These are phyloP conservation scores for Rhabdomys dilectus DNA, from an alignment of 2,113 vertebrate species.

Conservation along the genomic window DNA sequence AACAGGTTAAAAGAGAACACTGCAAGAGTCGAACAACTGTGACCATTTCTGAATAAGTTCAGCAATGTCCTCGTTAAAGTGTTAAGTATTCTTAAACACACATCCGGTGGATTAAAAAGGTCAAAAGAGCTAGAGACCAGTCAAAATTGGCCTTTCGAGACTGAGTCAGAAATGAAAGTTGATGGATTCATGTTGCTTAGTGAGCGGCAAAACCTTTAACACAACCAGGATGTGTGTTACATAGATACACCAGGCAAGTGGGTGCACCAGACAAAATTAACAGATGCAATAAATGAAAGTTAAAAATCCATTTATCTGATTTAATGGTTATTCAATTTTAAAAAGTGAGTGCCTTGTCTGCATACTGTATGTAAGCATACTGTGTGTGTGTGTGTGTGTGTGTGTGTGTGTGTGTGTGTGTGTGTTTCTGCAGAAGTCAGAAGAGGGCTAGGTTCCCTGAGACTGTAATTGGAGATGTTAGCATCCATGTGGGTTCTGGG, in stretches of 20 bases:
- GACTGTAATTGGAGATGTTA: neutral
- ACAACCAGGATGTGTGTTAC: accelerated
- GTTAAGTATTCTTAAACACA: neutral
- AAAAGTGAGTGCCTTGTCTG: neutral
- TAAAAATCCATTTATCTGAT: neutral
- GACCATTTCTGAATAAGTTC: neutral
- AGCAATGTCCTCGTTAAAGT: neutral
- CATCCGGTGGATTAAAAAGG: neutral
- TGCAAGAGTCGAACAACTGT: slow-evolving; percentile 29
- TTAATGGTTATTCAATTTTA: neutral
- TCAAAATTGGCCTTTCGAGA: neutral
- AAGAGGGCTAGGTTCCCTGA: neutral
- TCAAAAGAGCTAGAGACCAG: neutral
- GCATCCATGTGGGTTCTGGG: neutral
- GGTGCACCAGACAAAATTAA: neutral
- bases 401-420: neutral
- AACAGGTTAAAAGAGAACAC: slow-evolving; percentile 59
- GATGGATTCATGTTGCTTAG: neutral
- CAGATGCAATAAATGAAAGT: neutral
- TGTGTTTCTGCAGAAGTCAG: neutral
- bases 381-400: neutral
- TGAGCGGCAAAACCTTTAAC: too few relatives aligned
- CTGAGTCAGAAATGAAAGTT: slow-evolving; percentile 34
- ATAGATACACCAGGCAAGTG: neutral
- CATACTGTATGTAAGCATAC: neutral